Conservation (phyloP, 2,113 vertebrate genomes). For the Ahaetulla prasina region DNA sequence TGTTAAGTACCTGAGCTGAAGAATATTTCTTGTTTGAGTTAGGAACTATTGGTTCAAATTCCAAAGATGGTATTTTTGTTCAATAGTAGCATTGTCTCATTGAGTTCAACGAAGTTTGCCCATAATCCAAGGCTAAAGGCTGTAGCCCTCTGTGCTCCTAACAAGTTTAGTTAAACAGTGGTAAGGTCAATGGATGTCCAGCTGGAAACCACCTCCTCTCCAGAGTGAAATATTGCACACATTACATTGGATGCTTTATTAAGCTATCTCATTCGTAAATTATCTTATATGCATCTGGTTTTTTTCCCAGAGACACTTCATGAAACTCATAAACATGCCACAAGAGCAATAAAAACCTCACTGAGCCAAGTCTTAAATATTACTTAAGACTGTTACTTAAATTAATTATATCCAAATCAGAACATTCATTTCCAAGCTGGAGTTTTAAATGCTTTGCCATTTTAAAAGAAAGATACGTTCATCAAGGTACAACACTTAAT, state of each 20-base stretch:
- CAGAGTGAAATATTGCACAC: background rate
- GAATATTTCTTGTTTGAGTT: background rate
- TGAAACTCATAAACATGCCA: background rate
- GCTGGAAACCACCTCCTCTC: background rate
- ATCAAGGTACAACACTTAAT: no score
- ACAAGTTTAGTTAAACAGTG: background rate
- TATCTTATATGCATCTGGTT: background rate
- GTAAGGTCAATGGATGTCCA: background rate
- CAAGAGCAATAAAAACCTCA: background rate
- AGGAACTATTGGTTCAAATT: background rate
- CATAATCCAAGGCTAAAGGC: background rate
- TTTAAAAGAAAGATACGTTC: no score
- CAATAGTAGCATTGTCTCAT: background rate
- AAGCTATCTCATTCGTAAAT: background rate
- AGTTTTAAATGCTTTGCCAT: background rate
- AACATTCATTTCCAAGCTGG: background rate
- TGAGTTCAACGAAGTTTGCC: background rate
- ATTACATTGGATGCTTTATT: background rate
- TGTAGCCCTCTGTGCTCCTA: background rate
- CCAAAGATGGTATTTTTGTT: background rate
- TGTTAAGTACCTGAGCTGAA: background rate
- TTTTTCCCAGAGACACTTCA: background rate
- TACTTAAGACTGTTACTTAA: background rate
- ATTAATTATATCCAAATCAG: background rate
- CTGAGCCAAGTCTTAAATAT: background rate